phyloP scores from a whole-genome alignment of 2,888 invertebrate species.

The Drosophila siamana region DNA sequence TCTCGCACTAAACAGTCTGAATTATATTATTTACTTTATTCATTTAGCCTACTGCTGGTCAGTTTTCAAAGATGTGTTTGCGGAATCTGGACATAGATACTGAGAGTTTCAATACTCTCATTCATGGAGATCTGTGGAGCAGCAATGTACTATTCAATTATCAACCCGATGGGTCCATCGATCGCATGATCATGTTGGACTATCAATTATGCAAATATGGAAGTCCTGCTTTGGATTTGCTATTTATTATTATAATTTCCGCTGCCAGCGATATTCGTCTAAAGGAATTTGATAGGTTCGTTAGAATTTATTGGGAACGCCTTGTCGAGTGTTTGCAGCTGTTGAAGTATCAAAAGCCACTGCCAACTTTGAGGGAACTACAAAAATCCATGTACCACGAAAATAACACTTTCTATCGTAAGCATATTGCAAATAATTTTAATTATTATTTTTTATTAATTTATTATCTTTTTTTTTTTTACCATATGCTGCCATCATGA shows the following conservation, averaged over 20 bases:
- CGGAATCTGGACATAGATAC: not conserved
- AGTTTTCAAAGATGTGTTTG: conserved; percentile 1
- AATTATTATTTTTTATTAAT: not conserved
- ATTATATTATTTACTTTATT: not conserved
- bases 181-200: conserved; percentile 67
- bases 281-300: conserved; percentile 75
- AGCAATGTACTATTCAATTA: conserved; percentile 47
- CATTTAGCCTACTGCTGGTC: conserved; percentile 8
- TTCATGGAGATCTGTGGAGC: conserved; percentile 73
- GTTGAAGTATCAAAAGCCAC: conserved; percentile 64
- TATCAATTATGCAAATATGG: conserved; percentile 79
- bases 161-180: not conserved
- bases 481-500: not conserved
- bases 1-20: no score
- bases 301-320: conserved; percentile 74
- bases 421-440: not conserved
- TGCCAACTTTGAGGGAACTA: conserved; percentile 71
- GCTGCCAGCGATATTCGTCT: conserved; percentile 64
- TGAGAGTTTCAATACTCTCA: conserved; percentile 52
- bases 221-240: conserved; percentile 75
- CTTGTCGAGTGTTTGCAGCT: conserved; percentile 68
- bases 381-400: conserved; percentile 41
- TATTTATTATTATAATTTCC: conserved; percentile 74
- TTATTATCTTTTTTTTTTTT: not conserved
- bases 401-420: conserved; percentile 16